Evolutionary conservation across 2,888 invertebrate species (phyloP), one percentile per base, ranked within the genome.

Genomic region (Phragmatobia fuliginosa): DNA sequence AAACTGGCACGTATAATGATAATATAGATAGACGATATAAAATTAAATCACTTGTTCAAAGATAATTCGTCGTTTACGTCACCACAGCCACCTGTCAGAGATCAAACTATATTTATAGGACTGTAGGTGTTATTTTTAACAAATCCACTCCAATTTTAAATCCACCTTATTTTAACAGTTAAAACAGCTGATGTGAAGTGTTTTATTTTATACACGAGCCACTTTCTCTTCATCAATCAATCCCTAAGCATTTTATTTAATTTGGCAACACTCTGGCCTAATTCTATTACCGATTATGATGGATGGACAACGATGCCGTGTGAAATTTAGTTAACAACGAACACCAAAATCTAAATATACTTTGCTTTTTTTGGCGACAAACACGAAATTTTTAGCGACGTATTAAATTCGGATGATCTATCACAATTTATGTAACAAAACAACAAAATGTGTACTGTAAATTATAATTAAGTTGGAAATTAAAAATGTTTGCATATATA

Each of bases 211-310:
- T 36, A 45, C 28, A 60, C 63, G 33, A 65, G 11, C 31, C 49
- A 32, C 62, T 74, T 66, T 72, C 71, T 75, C 74, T 73, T 75
- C 83, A 88, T 88, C 88, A 81, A 88, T 89, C 89, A 88, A 84
- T 83, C 75, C 77, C 77, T 80, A 78, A 81, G 81, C 84, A 83
- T 87, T 88, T 65, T 88, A 87, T 88, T 86, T 86, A 86, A 88
- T 89, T 87, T 87, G 80, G 79, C 78, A 83, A 83, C 85, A 84
- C 79, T 83, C 83, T 76, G 73, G 75, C 74, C 80, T 87, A 85
- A 86, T 87, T 83, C 80, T 83, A 83, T 85, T 83, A 85, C 72
- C 67, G 56, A 73, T 62, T 68, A 77, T 88, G 88, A 89, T 89
- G 81, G 88, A 89, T 88, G 79, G 78, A 67, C 70, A 32, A 25